Percentiles rank a stretch among this genome's conserved stretches.
Conservation (phyloP, 2,113 vertebrate genomes). For the Scomber scombrus region DNA sequence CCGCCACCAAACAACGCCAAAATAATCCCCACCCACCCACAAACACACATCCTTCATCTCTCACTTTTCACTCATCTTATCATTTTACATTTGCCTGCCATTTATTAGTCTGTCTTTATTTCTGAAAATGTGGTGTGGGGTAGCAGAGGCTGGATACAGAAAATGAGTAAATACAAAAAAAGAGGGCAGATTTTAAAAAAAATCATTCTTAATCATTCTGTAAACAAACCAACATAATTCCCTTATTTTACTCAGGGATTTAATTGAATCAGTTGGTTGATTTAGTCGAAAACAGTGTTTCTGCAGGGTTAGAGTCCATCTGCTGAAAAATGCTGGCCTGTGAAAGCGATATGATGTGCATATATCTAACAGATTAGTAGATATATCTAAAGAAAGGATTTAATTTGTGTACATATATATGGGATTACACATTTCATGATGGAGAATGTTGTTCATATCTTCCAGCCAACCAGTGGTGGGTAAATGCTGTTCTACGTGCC, state of each 20-base stretch:
- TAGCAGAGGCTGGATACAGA: not conserved
- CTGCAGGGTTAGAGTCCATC: not conserved
- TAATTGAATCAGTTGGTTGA: not conserved
- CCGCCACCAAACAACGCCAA: slow-evolving; percentile 23
- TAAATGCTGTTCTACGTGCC: not conserved
- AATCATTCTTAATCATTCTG: not conserved
- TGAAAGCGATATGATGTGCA: too few relatives aligned
- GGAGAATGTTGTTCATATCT: not conserved
- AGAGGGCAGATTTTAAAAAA: not conserved
- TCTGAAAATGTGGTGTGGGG: not conserved
- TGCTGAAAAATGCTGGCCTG: slow-evolving; percentile 9
- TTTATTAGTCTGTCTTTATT: not conserved
- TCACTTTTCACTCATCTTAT: not conserved
- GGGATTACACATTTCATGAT: too few relatives aligned
- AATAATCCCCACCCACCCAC: slow-evolving; percentile 5
- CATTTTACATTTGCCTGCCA: not conserved
- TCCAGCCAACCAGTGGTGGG: slow-evolving; percentile 5
- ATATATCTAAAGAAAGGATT: not conserved
- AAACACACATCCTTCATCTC: slow-evolving; percentile 3
- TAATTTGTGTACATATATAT: too few relatives aligned
- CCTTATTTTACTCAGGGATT: not conserved
- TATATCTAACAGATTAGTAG: too few relatives aligned
- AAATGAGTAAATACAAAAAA: not conserved
- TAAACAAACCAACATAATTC: not conserved
- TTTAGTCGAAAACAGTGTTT: not conserved